Evolutionary conservation across 2,113 vertebrate species (phyloP).

Genomic region (Procavia capensis): DNA sequence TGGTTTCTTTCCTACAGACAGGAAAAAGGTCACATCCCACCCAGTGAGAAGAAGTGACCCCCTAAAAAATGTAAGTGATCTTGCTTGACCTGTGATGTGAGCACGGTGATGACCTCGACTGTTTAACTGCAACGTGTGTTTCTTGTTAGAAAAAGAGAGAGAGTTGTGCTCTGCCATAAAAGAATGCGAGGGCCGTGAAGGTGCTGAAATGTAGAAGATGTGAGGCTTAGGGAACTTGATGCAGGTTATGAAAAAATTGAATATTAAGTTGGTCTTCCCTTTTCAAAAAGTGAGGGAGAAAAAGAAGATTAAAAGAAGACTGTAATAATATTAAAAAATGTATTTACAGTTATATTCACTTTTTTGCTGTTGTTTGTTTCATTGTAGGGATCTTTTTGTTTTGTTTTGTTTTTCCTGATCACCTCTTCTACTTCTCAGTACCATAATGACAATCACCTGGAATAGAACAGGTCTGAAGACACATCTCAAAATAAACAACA

Average conservation of each 20-base stretch:
- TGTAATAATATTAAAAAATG: background rate
- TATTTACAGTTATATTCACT: background rate
- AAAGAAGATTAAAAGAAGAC: background rate
- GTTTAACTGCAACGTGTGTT: conserved; percentile 80
- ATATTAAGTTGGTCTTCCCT: background rate
- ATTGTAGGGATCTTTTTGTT: background rate
- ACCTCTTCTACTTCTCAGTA: background rate
- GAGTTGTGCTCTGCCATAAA: conserved; percentile 76
- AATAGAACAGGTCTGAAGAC: background rate
- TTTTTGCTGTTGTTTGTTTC: background rate
- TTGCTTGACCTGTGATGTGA: conserved; percentile 84
- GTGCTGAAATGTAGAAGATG: conserved; percentile 78
- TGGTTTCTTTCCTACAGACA: conserved; percentile 82
- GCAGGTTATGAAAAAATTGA: conserved; percentile 59
- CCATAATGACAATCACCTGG: background rate
- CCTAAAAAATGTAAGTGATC: conserved; percentile 88
- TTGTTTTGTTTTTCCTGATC: background rate
- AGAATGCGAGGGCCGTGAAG: conserved; percentile 79
- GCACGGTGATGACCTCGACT: conserved; percentile 79
- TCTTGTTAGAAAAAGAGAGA: conserved; percentile 84
- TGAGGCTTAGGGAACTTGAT: conserved; percentile 68
- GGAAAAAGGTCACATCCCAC: conserved; percentile 87
- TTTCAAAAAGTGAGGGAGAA: background rate
- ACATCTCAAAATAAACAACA: background rate
- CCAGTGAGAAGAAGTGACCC: conserved; percentile 89